Conservation (phyloP, 2,113 vertebrate species). For the Casuarius casuarius region DNA sequence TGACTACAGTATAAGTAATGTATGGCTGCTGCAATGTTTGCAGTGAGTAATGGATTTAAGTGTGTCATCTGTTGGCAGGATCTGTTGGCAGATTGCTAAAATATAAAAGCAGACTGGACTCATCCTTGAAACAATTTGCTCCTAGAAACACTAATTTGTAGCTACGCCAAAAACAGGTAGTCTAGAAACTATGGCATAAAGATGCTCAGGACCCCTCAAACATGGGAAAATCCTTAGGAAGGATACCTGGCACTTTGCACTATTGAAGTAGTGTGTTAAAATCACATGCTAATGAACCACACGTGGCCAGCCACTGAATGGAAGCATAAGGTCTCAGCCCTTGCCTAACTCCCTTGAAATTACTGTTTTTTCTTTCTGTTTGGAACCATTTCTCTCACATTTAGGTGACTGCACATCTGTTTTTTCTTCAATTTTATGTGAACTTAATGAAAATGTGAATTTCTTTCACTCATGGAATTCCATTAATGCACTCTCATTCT, state of each 20-base stretch:
- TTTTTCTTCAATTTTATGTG: background rate
- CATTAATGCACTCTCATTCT: background rate
- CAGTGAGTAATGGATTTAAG: background rate
- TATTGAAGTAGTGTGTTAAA: background rate
- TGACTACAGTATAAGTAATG: background rate
- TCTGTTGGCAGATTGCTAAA: background rate
- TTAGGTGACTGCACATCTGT: background rate
- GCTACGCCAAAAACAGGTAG: background rate
- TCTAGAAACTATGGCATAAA: background rate
- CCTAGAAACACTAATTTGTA: background rate
- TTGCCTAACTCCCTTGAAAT: background rate
- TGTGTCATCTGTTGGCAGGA: background rate
- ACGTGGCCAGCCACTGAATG: fast-evolving
- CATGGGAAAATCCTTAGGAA: background rate
- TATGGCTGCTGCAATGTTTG: background rate
- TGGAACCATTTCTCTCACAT: background rate
- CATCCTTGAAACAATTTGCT: background rate
- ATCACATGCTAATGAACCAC: background rate
- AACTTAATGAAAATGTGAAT: background rate
- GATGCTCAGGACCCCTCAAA: background rate
- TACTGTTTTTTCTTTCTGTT: background rate
- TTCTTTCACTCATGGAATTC: background rate
- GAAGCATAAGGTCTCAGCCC: background rate
- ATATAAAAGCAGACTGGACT: background rate
- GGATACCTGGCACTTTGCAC: too few species aligned